Percentiles rank a stretch among this genome's conserved stretches.
Evolutionary conservation across 2,797 vertebrate genomes (phyloP).

Genomic region (Gymnothorax reevesii): DNA sequence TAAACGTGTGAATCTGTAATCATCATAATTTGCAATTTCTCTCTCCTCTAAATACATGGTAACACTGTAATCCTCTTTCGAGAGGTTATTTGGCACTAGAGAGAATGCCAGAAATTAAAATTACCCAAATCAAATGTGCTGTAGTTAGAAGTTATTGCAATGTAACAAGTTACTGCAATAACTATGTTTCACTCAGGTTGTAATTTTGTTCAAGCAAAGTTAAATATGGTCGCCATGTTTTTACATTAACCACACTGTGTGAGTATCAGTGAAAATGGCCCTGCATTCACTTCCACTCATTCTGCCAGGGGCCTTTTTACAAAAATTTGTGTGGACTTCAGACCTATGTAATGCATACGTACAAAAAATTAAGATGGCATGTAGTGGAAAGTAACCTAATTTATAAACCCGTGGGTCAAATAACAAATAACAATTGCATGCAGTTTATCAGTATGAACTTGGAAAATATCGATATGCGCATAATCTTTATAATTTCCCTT

Average conservation of each 20-base stretch:
- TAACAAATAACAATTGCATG: too few relatives aligned
- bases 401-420: too few relatives aligned
- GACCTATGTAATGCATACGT: too few relatives aligned
- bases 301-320: neutral
- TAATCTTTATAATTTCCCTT: too few relatives aligned
- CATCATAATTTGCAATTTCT: neutral
- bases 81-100: neutral
- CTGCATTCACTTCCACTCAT: neutral
- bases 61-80: neutral
- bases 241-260: neutral
- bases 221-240: neutral
- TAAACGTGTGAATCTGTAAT: neutral
- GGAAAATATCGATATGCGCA: too few relatives aligned
- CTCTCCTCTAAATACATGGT: neutral
- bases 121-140: neutral
- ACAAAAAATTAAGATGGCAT: too few relatives aligned
- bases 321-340: too few relatives aligned
- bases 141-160: neutral
- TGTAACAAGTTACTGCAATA: neutral
- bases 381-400: too few relatives aligned
- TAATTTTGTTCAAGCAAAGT: neutral
- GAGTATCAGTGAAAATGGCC: neutral
- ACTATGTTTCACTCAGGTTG: neutral
- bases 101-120: neutral
- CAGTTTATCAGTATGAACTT: too few relatives aligned